Conservation (phyloP, 2,888 invertebrate species). For the Epiperipatus broadwayi region DNA sequence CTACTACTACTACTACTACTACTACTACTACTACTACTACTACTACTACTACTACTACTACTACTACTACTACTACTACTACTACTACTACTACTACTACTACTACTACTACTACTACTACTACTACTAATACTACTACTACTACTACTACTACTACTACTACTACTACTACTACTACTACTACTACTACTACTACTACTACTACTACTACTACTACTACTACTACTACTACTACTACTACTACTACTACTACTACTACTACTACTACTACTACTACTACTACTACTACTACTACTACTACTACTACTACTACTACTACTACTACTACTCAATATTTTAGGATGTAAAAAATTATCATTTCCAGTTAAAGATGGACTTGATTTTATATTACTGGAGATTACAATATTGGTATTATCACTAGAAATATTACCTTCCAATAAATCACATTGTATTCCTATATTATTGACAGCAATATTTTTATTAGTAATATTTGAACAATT, state of each 20-base stretch:
- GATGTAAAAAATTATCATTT: no score
- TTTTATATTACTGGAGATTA: no score
- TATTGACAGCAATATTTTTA: no score
- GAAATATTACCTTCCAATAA: no score
- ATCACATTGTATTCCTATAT: no score
- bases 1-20: constrained; percentile 3
- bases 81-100: constrained; percentile 3
- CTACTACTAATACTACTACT: no score
- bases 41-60: constrained; percentile 3
- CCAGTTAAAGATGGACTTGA: no score
- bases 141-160: constrained; percentile 3
- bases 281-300: constrained; percentile 3
- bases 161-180: constrained; percentile 3
- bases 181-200: constrained; percentile 3
- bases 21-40: constrained; percentile 3
- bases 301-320: constrained; percentile 3
- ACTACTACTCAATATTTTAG: no score
- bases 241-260: constrained; percentile 3
- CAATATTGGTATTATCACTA: no score
- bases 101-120: constrained; percentile 3
- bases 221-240: constrained; percentile 3
- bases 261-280: constrained; percentile 3
- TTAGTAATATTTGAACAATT: no score
- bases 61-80: constrained; percentile 3
- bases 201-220: constrained; percentile 3